phyloP scores from a whole-genome alignment of 2,113 vertebrate genomes.

The Vulpes vulpes region DNA sequence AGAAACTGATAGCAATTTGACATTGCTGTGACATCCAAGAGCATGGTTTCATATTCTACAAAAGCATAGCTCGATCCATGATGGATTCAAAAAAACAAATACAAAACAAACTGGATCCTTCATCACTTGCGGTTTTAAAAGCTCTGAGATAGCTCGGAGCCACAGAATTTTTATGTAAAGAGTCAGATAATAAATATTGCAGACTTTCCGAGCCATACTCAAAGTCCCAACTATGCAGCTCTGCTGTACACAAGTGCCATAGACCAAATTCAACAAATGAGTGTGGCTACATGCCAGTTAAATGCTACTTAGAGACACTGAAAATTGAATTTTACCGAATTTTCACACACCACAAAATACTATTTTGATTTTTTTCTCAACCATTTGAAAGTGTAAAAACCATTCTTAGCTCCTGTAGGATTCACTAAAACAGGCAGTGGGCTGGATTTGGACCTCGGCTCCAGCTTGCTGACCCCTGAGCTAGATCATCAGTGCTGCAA shows the following conservation, averaged over 20 bases:
- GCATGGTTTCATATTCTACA: neutral
- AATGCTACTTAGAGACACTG: neutral
- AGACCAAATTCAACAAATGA: neutral
- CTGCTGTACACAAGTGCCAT: neutral
- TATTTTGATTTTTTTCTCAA: neutral
- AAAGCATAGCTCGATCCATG: neutral
- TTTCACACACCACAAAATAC: slow-evolving; percentile 52
- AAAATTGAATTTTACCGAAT: slow-evolving; percentile 18
- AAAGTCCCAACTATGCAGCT: neutral
- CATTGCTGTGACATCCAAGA: neutral
- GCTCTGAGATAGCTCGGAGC: neutral
- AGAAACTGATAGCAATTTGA: neutral
- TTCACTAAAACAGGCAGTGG: neutral
- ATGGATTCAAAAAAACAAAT: neutral
- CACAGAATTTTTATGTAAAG: neutral
- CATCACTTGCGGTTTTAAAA: neutral
- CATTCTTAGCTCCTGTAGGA: neutral
- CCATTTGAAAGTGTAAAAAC: slow-evolving; percentile 13
- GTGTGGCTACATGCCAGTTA: neutral
- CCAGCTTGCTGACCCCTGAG: neutral
- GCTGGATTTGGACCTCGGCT: neutral
- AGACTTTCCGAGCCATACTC: neutral
- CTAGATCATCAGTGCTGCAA: neutral
- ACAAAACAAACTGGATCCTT: neutral
- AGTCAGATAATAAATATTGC: neutral